phyloP scores from a whole-genome alignment of 1,140 invertebrate genomes.

The Cyrtorhinus lividipennis region DNA sequence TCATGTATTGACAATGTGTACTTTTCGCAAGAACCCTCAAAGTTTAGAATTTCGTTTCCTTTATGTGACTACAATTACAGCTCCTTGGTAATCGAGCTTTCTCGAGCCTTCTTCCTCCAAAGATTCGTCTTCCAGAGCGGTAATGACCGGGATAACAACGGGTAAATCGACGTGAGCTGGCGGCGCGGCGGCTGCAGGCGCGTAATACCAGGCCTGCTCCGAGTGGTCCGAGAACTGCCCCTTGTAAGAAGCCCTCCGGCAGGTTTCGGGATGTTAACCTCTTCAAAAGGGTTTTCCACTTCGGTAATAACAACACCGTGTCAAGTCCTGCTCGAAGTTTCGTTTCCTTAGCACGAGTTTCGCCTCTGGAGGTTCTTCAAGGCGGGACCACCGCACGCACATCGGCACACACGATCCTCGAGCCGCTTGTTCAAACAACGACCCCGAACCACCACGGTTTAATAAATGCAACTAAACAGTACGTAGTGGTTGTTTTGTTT shows the following conservation, averaged over 20 bases:
- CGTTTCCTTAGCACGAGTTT: background rate
- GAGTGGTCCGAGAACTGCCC: background rate
- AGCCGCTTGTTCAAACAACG: background rate
- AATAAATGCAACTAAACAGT: too few species aligned
- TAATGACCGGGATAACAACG: background rate
- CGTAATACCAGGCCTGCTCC: background rate
- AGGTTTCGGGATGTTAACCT: background rate
- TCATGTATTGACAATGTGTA: too few species aligned
- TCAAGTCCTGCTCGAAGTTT: background rate
- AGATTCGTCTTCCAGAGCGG: too few species aligned
- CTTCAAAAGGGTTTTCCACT: background rate
- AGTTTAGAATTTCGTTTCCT: too few species aligned
- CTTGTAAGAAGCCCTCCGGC: background rate
- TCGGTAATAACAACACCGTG: background rate
- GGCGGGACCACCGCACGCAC: background rate
- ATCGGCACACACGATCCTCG: background rate
- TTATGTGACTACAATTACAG: too few species aligned
- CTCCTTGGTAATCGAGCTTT: too few species aligned
- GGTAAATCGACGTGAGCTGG: background rate
- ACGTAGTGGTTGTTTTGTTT: too few species aligned
- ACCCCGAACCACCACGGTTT: too few species aligned
- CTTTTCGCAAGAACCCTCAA: too few species aligned
- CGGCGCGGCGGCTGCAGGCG: background rate
- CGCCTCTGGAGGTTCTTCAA: background rate
- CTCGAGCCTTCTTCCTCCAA: too few species aligned